Conservation (phyloP, 2,888 invertebrate genomes). For the Macrosiphum euphorbiae region DNA sequence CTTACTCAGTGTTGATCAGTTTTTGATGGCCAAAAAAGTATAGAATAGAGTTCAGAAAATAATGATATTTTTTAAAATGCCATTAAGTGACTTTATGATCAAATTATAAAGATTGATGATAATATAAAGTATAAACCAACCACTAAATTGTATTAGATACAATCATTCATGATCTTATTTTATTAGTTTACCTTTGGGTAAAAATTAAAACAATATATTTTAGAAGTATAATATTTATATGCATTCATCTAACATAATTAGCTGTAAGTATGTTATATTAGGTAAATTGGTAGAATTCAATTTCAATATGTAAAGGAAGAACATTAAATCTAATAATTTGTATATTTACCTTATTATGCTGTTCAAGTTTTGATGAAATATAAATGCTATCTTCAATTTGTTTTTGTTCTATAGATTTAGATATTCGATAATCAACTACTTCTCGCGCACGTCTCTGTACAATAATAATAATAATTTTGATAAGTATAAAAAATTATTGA, state of each 20-base stretch:
- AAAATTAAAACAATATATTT: background rate
- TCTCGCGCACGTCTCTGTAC: constrained; percentile 77
- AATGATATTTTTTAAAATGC: too few relatives aligned
- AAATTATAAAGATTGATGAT: too few relatives aligned
- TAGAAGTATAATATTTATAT: background rate
- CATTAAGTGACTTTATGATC: too few relatives aligned
- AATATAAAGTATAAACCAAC: background rate
- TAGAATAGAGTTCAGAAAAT: background rate
- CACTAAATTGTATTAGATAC: background rate
- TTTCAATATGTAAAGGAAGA: background rate
- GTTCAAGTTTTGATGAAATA: constrained; percentile 74
- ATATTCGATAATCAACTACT: constrained; percentile 77
- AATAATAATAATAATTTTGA: constrained; percentile 14
- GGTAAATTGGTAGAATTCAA: background rate
- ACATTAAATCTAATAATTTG: background rate
- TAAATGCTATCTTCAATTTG: constrained; percentile 75
- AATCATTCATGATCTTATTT: background rate
- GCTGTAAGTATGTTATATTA: background rate
- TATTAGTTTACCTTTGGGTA: background rate
- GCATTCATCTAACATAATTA: background rate
- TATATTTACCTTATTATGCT: constrained; percentile 75
- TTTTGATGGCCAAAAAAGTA: background rate
- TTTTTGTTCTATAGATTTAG: constrained; percentile 72
- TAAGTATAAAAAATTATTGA: background rate
- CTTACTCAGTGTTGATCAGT: background rate